Base-by-base conservation (phyloP, 2,888 invertebrate species). In the Aspidiotus rigidus region DNA sequence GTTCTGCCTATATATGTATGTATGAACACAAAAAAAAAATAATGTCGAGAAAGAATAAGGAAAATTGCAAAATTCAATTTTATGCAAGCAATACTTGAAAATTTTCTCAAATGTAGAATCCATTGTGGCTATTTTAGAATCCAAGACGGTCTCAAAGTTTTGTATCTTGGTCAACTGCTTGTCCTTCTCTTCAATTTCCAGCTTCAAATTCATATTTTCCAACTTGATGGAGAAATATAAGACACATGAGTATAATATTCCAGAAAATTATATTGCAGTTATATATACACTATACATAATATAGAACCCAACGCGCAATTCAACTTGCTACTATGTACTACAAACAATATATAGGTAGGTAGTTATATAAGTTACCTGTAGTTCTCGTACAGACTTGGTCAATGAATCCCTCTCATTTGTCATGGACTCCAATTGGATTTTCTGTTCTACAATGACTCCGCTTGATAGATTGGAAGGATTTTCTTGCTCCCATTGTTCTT, bases 371-470 rank as follows among this genome's bases (percentile, higher is more conserved):
- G 10, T 49, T 49, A 49, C 49, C 49, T 49, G 49, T 49, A 49
- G 6, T 49, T 49, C n/a, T 49, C n/a, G 10, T 13, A 49, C 49
- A 49, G 10, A 13, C 6, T 49, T n/a, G 11, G n/a, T 13, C 6
- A 49, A n/a, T 49, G n/a, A n/a, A n/a, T 49, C 6, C 49, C 49
- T 49, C 49, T 49, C 49, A 49, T 49, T 49, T n/a, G 49, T 49
- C 49, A 49, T 11, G 49, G 49, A 49, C n/a, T 49, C 49, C n/a
- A 49, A 11, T 49, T 49, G 49, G 6, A 49, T 49, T n/a, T n/a
- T 13, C n/a, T 49, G 49, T 49, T 49, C n/a, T 49, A n/a, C 49
- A 13, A n/a, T 1, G 10, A n/a, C n/a, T 49, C 6, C 6, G 3
- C 49, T 49, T 6, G 28, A 28, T 28, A 13, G 49, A n/a, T 49